Evolutionary conservation across 2,888 invertebrate species (phyloP).

Genomic region (Sesia bembeciformis): DNA sequence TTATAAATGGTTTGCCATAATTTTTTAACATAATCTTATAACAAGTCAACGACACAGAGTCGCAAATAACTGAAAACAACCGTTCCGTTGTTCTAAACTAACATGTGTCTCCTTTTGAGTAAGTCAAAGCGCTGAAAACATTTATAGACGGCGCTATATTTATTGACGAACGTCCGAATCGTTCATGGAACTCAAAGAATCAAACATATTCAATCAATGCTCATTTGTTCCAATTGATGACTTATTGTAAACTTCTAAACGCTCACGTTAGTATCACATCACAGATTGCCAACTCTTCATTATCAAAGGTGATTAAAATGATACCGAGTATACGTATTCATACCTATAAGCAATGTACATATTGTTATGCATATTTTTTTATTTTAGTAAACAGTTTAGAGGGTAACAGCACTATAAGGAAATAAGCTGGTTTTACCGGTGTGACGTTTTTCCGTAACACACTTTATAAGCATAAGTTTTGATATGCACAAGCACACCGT

Average conservation of each 20-base stretch:
- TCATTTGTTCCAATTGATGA: not conserved
- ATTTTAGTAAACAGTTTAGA: too few relatives aligned
- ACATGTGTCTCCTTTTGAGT: not conserved
- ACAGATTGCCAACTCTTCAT: not conserved
- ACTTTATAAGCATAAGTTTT: too few relatives aligned
- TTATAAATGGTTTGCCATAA: too few relatives aligned
- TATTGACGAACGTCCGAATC: not conserved
- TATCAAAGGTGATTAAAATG: not conserved
- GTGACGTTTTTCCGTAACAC: too few relatives aligned
- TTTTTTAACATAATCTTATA: not conserved
- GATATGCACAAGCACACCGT: too few relatives aligned
- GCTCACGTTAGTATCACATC: not conserved
- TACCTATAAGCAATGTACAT: too few relatives aligned
- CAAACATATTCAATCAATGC: not conserved
- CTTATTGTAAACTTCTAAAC: not conserved
- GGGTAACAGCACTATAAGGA: too few relatives aligned
- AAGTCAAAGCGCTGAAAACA: not conserved
- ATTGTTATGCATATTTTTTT: too few relatives aligned
- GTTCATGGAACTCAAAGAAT: not conserved
- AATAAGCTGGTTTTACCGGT: too few relatives aligned
- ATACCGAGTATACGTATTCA: too few relatives aligned
- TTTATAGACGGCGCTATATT: not conserved
- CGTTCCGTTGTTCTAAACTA: not conserved
- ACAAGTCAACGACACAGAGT: not conserved
- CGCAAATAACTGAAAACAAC: not conserved